These are phyloP conservation scores for Chrysolina haemoptera DNA, from an alignment of 2,888 invertebrate genomes.

Conservation along the genomic window DNA sequence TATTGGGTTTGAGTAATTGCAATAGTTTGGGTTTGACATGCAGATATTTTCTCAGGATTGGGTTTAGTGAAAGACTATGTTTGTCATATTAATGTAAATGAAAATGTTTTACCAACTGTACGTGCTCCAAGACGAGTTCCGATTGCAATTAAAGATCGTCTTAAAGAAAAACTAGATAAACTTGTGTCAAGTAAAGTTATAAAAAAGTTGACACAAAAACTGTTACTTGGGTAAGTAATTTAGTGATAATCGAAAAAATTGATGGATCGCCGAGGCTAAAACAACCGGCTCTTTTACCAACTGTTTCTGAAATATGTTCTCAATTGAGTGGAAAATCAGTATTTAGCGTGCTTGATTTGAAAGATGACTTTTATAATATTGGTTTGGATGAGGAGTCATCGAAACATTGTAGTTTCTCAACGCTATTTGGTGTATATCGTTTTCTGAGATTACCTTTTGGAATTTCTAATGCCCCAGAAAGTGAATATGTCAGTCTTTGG, in stretches of 20 bases:
- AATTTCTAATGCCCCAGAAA: background rate
- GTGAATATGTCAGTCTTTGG: background rate
- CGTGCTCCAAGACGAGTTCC: background rate
- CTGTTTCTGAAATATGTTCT: background rate
- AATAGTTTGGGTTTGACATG: no score
- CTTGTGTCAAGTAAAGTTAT: background rate
- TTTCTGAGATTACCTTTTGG: background rate
- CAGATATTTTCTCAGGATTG: background rate
- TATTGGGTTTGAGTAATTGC: no score
- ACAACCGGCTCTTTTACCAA: background rate
- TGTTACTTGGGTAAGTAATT: background rate
- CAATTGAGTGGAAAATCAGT: background rate
- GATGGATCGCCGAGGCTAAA: background rate
- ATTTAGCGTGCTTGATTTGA: background rate
- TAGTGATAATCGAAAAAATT: background rate
- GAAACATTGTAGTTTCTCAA: background rate
- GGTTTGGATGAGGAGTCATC: background rate
- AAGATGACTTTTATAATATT: background rate
- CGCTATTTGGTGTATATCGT: background rate
- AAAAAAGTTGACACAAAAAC: background rate
- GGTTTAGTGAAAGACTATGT: background rate
- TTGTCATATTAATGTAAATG: background rate
- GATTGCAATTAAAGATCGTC: background rate
- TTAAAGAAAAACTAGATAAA: background rate
- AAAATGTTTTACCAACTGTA: background rate